Conservation (phyloP, 2,888 invertebrate species). For the Clusia tigrina region DNA sequence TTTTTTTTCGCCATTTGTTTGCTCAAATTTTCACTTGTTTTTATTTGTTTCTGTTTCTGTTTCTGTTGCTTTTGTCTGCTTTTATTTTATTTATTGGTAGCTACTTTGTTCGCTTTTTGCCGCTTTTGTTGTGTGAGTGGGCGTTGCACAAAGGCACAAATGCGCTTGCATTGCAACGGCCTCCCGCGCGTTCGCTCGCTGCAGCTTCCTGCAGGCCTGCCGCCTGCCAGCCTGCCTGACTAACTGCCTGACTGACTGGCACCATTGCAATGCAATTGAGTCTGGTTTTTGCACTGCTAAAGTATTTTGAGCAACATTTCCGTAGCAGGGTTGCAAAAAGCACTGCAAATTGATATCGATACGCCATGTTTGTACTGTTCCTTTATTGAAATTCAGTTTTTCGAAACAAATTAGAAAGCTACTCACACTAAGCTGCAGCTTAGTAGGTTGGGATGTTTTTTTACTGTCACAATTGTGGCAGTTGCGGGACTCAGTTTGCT, state of each 20-base stretch:
- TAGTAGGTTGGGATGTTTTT: too few relatives aligned
- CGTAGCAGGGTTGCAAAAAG: not conserved
- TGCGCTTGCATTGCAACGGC: not conserved
- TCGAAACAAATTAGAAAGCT: too few relatives aligned
- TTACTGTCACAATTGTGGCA: too few relatives aligned
- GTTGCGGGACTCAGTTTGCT: too few relatives aligned
- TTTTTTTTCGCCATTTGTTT: constrained; percentile 2
- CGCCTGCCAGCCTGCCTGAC: too few relatives aligned
- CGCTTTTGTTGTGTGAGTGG: constrained; percentile 2
- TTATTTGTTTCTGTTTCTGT: too few relatives aligned
- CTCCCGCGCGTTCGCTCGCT: not conserved
- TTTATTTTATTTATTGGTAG: too few relatives aligned
- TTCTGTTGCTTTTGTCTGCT: too few relatives aligned
- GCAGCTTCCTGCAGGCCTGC: too few relatives aligned
- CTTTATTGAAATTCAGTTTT: not conserved
- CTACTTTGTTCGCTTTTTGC: too few relatives aligned
- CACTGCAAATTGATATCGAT: constrained; percentile 1
- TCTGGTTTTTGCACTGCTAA: not conserved
- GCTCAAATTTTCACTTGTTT: not conserved
- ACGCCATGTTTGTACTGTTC: not conserved
- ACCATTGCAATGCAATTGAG: not conserved
- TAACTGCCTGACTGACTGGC: not conserved
- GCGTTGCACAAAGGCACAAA: constrained; percentile 8
- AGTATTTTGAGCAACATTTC: not conserved
- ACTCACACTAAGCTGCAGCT: too few relatives aligned